A percentile compares a stretch with the other conserved stretches of the same genome.
Evolutionary conservation across 2,797 vertebrate species (phyloP).

Genomic region (Sebastiscus tertius): DNA sequence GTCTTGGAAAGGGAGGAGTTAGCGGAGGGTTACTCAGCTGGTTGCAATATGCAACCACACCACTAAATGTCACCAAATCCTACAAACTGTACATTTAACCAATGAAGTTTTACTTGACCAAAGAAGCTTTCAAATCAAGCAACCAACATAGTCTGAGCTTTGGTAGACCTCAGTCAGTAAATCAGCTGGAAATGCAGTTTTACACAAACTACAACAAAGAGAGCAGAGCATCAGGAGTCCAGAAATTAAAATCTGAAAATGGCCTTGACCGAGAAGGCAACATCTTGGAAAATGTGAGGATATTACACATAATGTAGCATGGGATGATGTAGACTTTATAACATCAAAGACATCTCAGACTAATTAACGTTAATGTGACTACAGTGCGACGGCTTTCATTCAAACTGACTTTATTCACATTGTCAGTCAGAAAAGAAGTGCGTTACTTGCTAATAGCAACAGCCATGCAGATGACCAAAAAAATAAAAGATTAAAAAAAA

Average conservation of each 20-base stretch:
- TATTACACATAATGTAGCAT: not conserved
- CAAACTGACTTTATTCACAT: not conserved
- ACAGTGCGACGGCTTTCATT: not conserved
- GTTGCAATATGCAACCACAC: too few species aligned
- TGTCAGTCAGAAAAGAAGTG: not conserved
- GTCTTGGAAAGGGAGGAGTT: too few species aligned
- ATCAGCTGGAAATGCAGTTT: not conserved
- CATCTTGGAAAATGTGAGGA: not conserved
- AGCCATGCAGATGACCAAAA: not conserved
- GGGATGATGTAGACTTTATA: not conserved
- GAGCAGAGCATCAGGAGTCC: not conserved
- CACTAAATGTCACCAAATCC: too few species aligned
- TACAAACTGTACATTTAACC: not conserved
- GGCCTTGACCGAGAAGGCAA: not conserved
- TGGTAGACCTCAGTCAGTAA: not conserved
- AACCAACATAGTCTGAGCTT: not conserved
- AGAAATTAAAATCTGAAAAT: not conserved
- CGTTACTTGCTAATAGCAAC: not conserved
- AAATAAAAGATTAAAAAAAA: not conserved
- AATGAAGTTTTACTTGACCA: not conserved
- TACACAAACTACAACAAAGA: not conserved
- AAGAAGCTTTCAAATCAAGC: not conserved
- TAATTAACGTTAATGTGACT: not conserved
- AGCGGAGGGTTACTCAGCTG: too few species aligned
- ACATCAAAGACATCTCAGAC: not conserved